Base-by-base conservation (phyloP, 2,888 invertebrate species). In the Drosophila meridionalis region DNA sequence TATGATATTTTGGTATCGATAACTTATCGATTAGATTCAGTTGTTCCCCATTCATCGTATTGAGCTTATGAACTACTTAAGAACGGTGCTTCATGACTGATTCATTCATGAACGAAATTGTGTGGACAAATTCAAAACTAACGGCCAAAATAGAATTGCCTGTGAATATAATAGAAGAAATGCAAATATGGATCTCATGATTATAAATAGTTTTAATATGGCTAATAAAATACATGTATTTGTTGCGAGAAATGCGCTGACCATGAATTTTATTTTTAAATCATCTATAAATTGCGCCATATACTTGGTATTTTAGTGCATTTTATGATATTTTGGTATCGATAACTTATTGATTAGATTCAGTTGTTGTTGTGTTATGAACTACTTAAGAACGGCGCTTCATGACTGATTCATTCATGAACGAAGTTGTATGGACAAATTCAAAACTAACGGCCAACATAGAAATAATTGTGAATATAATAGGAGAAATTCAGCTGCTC, bases 131-230 rank as follows among this genome's bases (percentile, higher is more conserved):
- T 30, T 48, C 4, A 48, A 30, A 14, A 7, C 12, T 12, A 30
- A 30, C 7, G 1, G 28, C 8, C 12, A 8, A 30, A 45, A 11
- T 5, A 20, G 26, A 45, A 45, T 11, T 3, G 7, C 0, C 1
- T 20, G 20, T 9, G 9, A 1, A 43, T 9, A n/a, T n/a, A n/a
- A n/a, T n/a, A n/a, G n/a, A n/a, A n/a, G n/a, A n/a, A n/a, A n/a
- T n/a, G 34, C 26, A 61, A 68, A 56, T 71, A 82, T 78, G 80
- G 88, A 85, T 85, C 80, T 90, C 90, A 85, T 76, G 88, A 86
- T 80, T 90, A 82, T 65, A 58, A 73, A 63, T 73, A 85, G 48
- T 69, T 70, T 45, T 55, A 56, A 69, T 30, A 77, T 60, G 61
- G 75, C 68, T 65, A 90, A 90, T 88, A 85, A 85, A 85, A 53